Percentiles rank a stretch among this genome's conserved stretches.
Evolutionary conservation across 2,113 vertebrate genomes (phyloP).

Genomic region (Sardina pilchardus): DNA sequence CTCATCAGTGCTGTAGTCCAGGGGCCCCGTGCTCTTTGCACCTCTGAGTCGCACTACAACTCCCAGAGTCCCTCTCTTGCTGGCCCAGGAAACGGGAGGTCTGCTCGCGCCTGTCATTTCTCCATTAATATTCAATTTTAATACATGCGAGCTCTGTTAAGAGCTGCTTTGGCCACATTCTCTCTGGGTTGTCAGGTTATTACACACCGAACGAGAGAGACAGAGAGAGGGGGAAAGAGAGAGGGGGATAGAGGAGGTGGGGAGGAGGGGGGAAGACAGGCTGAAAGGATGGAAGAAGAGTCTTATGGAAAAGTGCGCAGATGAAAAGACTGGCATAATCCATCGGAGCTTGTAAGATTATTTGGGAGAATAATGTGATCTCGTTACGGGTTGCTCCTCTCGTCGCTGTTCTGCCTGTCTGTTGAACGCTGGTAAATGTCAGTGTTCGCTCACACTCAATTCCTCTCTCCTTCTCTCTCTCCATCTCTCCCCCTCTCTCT

Average conservation of each 20-base stretch:
- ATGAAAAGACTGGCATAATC: slow-evolving; percentile 28
- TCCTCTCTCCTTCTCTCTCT: slow-evolving; percentile 23
- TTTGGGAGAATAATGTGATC: slow-evolving; percentile 41
- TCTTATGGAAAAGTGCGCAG: neutral
- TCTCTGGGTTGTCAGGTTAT: slow-evolving; percentile 23
- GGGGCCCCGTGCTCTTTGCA: slow-evolving; percentile 12
- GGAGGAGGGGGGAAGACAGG: neutral
- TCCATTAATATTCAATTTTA: slow-evolving; percentile 16
- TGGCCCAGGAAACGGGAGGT: neutral
- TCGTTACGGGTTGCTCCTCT: slow-evolving; percentile 25
- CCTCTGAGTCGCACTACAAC: slow-evolving; percentile 2
- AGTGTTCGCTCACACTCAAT: slow-evolving; percentile 24
- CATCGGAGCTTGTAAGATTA: slow-evolving; percentile 31
- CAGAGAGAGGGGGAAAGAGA: neutral
- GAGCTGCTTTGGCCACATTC: slow-evolving; percentile 19
- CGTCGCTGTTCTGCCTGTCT: slow-evolving; percentile 38
- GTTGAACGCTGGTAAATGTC: slow-evolving; percentile 45
- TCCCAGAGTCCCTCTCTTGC: slow-evolving; percentile 2
- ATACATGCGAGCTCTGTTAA: slow-evolving; percentile 11
- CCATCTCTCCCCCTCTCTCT: neutral
- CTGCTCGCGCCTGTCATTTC: neutral
- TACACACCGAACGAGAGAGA: neutral
- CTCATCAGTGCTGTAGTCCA: slow-evolving; percentile 33
- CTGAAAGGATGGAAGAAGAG: neutral
- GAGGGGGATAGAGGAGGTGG: neutral